Evolutionary conservation across 2,113 vertebrate species (phyloP).

Genomic region (Caretta caretta): DNA sequence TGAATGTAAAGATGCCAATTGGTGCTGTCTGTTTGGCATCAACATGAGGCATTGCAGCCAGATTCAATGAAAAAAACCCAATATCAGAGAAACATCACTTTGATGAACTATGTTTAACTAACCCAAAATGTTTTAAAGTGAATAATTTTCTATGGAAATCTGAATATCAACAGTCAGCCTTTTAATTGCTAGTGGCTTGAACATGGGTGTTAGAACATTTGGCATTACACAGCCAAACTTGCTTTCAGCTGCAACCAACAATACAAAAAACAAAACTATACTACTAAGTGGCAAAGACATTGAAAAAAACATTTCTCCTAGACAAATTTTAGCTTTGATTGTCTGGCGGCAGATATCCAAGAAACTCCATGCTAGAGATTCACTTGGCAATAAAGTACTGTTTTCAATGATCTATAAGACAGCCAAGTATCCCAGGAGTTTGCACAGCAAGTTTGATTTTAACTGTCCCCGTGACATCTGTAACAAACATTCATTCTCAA

Average conservation of each 20-base stretch:
- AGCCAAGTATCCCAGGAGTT: slow-evolving; percentile 38
- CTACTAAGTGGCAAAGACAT: slow-evolving; percentile 36
- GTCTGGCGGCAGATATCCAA: slow-evolving; percentile 13
- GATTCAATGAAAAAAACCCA: background rate
- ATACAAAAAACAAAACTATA: background rate
- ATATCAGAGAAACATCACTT: background rate
- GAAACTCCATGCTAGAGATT: slow-evolving; percentile 54
- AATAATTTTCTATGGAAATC: background rate
- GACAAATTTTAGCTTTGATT: background rate
- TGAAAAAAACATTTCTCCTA: background rate
- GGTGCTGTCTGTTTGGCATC: background rate
- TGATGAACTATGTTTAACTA: background rate
- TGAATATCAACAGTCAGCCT: background rate
- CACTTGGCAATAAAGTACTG: background rate
- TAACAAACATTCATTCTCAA: slow-evolving; percentile 60
- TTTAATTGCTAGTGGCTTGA: background rate
- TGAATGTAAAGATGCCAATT: background rate
- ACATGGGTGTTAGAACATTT: background rate
- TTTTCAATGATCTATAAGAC: no score
- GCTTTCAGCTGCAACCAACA: slow-evolving; percentile 5
- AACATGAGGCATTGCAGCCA: background rate
- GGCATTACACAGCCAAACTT: background rate
- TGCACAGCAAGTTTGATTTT: slow-evolving; percentile 41
- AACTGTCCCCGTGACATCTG: slow-evolving; percentile 44
- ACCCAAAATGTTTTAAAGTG: background rate